phyloP scores from a whole-genome alignment of 2,797 vertebrate genomes.

The Rhynchotus rufescens region DNA sequence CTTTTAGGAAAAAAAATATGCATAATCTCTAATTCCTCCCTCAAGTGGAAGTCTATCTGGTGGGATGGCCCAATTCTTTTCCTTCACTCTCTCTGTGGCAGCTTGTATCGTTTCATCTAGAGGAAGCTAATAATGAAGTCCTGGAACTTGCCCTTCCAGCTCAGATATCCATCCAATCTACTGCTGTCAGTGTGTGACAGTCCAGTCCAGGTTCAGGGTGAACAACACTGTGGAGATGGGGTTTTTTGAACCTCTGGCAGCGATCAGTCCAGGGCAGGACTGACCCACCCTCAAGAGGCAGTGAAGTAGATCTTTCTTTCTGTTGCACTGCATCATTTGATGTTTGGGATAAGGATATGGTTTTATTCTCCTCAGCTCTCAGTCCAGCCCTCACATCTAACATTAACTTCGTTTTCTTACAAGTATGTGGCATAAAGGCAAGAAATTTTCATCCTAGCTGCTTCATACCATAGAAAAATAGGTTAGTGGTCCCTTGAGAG shows the following conservation, averaged over 20 bases:
- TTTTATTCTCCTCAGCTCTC: neutral
- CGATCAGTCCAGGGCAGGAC: neutral
- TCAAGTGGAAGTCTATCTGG: neutral
- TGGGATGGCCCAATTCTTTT: neutral
- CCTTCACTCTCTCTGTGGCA: neutral
- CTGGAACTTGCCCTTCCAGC: neutral
- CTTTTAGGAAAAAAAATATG: neutral
- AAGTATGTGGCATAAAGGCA: neutral
- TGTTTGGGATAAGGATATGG: neutral
- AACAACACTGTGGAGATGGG: neutral
- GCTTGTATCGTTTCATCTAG: neutral
- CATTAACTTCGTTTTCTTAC: neutral
- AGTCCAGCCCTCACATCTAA: neutral
- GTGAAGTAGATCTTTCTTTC: fast-evolving
- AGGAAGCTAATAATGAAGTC: neutral
- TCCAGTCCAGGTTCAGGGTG: neutral
- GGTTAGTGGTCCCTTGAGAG: constrained; percentile 41
- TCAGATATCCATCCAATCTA: neutral
- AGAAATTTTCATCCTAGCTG: neutral
- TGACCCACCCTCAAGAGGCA: neutral
- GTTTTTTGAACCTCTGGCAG: neutral
- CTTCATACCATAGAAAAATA: neutral
- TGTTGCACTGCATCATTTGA: neutral
- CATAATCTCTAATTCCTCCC: neutral
- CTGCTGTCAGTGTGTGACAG: neutral